A percentile compares a stretch with the other conserved stretches of the same genome.
These are phyloP conservation scores for Mormyrus lacerda DNA, from an alignment of 2,113 vertebrate genomes.

Conservation along the genomic window DNA sequence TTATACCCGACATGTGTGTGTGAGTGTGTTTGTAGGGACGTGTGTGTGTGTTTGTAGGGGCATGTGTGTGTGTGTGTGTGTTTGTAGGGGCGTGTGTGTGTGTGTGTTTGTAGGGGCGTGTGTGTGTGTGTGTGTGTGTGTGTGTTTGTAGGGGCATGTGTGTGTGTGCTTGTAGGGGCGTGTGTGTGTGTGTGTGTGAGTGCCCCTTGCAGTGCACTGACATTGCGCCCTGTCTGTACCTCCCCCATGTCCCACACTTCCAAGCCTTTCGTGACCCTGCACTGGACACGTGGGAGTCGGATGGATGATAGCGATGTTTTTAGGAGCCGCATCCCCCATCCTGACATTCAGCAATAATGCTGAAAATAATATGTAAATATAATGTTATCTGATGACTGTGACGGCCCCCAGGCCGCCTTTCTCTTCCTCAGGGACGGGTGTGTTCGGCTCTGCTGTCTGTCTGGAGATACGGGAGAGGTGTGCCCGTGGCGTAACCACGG, in stretches of 20 bases:
- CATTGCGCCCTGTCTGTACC: background rate
- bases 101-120: too few species aligned
- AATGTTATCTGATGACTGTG: background rate
- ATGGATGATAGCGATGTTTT: background rate
- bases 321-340: background rate
- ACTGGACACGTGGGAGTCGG: background rate
- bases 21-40: too few species aligned
- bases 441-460: background rate
- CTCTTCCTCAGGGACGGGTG: background rate
- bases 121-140: too few species aligned
- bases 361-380: background rate
- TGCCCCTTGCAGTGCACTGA: background rate
- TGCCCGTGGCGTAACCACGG: constrained; percentile 33
- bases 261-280: background rate
- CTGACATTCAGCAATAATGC: background rate
- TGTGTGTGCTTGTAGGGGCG: too few species aligned
- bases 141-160: background rate
- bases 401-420: background rate
- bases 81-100: too few species aligned
- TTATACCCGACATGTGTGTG: too few species aligned
- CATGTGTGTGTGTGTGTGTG: too few species aligned
- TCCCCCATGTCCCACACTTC: background rate
- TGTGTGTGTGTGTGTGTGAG: background rate
- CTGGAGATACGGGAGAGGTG: background rate
- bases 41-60: too few species aligned